Evolutionary conservation across 2,888 invertebrate species (phyloP), one percentile per base, ranked within the genome.

Genomic region (Habrosyne pyritoides): DNA sequence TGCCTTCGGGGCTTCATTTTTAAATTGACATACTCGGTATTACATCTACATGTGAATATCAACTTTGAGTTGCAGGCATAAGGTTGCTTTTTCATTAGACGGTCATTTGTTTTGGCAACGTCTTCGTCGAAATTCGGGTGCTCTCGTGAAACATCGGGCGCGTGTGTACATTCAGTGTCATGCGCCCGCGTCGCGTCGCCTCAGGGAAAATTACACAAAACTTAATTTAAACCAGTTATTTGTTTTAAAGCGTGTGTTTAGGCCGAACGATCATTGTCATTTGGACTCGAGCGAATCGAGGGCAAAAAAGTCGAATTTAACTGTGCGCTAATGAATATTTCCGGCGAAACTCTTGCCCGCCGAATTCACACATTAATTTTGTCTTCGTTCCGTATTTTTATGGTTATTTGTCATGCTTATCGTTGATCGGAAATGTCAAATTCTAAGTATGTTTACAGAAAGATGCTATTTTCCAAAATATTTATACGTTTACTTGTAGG

Each of bases 71-170:
- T 0, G 0, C 0, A 0, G 0, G 0, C 0, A 54, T 60, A 75
- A 53, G 53, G 67, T 62, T 55, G 10, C 52, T 66, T 59, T 58
- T 77, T 22, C 21, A 2, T 36, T 61, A 57, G 22, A 21, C 14
- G 21, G 5, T 12, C 3, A 10, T 66, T 73, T 73, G 67, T 75
- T 78, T 81, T 80, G 75, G 70, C 73, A 77, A 69, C 64, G 55
- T 79, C 79, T 85, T 89, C 89, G 86, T 60, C 14, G 22, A 24
- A 65, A 61, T 77, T 84, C 88, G 89, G 71, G 28, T 53, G 54
- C 54, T 21, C 61, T 86, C 89, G 88, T 61, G 53, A 61, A 61
- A 70, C 66, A 78, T 81, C 86, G 86, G 79, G 57, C 82, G 85
- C 87, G 86, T 85, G 88, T 79, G 81, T 63, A 21, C 49, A 49